Conservation (phyloP, 2,797 vertebrate genomes). For the Sebastes paucispinis region DNA sequence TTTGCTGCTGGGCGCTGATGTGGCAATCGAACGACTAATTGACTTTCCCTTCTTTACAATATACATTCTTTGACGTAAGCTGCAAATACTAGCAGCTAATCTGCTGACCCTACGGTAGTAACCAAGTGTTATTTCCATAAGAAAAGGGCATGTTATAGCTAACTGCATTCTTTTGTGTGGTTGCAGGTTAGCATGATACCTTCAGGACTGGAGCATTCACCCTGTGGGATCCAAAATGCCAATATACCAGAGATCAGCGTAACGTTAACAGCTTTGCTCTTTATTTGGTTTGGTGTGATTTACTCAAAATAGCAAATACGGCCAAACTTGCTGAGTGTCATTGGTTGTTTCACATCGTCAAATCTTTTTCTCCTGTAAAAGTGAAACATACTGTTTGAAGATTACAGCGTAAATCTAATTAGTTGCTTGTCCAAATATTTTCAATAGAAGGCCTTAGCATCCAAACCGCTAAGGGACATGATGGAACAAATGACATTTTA, state of each 20-base stretch:
- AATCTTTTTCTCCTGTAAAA: background rate
- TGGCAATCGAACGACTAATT: rapidly evolving
- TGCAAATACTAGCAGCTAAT: too few relatives aligned
- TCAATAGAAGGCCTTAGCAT: background rate
- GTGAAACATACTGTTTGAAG: background rate
- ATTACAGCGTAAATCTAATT: background rate
- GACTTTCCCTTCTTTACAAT: too few relatives aligned
- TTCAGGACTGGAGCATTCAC: background rate
- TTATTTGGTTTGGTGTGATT: background rate
- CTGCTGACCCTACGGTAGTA: background rate
- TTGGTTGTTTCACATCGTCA: background rate
- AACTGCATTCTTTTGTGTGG: too few relatives aligned
- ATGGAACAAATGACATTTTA: background rate
- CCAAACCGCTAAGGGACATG: background rate
- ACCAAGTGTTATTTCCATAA: too few relatives aligned
- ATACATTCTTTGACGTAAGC: too few relatives aligned
- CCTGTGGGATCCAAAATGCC: background rate
- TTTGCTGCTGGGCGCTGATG: too few relatives aligned
- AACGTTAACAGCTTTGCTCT: background rate
- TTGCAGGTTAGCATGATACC: too few relatives aligned
- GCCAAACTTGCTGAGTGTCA: background rate
- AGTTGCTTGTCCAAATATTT: background rate
- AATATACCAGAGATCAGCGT: background rate
- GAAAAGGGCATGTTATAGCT: too few relatives aligned
- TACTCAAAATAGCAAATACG: too few relatives aligned